These are phyloP conservation scores for Blastomussa wellsi DNA, from an alignment of 92 coral and sea anemone species.

Conservation along the genomic window DNA sequence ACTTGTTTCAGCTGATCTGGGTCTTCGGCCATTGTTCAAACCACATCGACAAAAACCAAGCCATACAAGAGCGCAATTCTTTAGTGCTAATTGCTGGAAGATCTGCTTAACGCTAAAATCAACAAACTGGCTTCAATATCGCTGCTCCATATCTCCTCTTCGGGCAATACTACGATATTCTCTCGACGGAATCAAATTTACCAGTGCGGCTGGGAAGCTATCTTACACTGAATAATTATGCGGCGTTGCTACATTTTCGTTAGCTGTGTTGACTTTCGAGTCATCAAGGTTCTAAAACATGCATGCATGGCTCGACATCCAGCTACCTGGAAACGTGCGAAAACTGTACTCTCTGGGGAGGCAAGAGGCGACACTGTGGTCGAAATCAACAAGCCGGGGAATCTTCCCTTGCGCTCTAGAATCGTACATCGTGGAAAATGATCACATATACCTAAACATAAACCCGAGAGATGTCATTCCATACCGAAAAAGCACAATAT, in stretches of 20 bases:
- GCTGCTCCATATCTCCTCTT: not conserved
- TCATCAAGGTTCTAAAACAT: constrained; percentile 34
- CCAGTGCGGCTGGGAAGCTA: constrained; percentile 2
- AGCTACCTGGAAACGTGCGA: constrained; percentile 82
- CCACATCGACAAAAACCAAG: constrained; percentile 30
- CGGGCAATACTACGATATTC: not conserved
- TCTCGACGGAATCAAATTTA: constrained; percentile 5
- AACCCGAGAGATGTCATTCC: constrained; percentile 6
- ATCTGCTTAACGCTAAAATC: constrained; percentile 10
- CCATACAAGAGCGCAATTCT: constrained; percentile 30
- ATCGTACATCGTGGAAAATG: not conserved
- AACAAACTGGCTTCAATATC: constrained; percentile 19
- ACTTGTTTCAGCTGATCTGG: constrained; percentile 42
- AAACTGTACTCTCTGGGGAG: constrained; percentile 44
- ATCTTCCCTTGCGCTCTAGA: constrained; percentile 12
- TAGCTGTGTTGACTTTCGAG: constrained; percentile 38
- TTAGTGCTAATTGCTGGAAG: constrained; percentile 15
- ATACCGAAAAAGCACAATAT: constrained; percentile 8
- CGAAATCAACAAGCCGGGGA: constrained; percentile 8
- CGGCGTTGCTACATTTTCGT: constrained; percentile 32
- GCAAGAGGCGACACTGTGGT: constrained; percentile 10
- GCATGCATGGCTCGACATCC: constrained; percentile 74
- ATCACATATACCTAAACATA: not conserved
- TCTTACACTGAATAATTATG: constrained; percentile 36
- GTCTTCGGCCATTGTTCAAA: constrained; percentile 54